Conservation (phyloP, 2,888 invertebrate species). For the Eupithecia subfuscata region DNA sequence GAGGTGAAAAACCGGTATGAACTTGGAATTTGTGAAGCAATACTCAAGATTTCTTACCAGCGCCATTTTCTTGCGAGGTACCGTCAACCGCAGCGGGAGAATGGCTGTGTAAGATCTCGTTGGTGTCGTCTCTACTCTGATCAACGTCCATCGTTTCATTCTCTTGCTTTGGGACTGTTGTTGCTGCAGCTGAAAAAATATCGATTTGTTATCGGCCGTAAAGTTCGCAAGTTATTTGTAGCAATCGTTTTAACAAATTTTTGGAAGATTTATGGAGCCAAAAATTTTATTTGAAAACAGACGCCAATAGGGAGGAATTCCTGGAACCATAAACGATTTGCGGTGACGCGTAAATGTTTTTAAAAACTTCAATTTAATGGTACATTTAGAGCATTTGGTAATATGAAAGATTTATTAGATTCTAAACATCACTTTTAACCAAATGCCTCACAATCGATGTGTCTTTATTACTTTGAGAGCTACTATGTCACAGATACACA, state of each 20-base stretch:
- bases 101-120: slow-evolving; percentile 43
- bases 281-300: background rate
- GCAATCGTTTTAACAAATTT: background rate
- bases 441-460: too few relatives aligned
- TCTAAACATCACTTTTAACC: too few relatives aligned
- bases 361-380: too few relatives aligned
- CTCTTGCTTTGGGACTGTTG: slow-evolving; percentile 61
- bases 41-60: slow-evolving; percentile 32
- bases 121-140: slow-evolving; percentile 43
- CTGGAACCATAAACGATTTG: too few relatives aligned
- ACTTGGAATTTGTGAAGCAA: background rate
- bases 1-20: background rate
- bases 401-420: too few relatives aligned
- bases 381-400: too few relatives aligned
- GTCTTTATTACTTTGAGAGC: too few relatives aligned
- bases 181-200: slow-evolving; percentile 49
- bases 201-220: background rate
- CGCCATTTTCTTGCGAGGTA: slow-evolving; percentile 66
- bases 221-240: background rate
- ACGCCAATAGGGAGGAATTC: too few relatives aligned
- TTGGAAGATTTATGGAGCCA: background rate
- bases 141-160: slow-evolving; percentile 53
- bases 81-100: slow-evolving; percentile 47
- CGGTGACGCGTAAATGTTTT: too few relatives aligned
- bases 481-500: too few relatives aligned